These are phyloP conservation scores for Coecobrya sp. DNA, from an alignment of 2,888 invertebrate species.

Conservation along the genomic window DNA sequence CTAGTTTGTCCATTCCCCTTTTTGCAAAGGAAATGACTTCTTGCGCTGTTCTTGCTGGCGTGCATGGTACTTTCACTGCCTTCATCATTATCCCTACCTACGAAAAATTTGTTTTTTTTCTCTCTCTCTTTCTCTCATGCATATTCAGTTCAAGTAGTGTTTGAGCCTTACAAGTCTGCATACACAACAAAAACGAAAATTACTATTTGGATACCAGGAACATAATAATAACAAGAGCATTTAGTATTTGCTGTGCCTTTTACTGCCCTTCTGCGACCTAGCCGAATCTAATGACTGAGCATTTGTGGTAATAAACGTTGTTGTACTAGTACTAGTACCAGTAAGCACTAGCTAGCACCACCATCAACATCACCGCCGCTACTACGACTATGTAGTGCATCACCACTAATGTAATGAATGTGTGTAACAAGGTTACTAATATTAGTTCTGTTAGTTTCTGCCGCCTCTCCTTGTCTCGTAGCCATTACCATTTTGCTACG, in stretches of 20 bases:
- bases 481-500: constrained; percentile 60
- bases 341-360: background rate
- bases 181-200: constrained; percentile 16
- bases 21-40: constrained; percentile 14
- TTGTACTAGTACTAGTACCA: constrained; percentile 25
- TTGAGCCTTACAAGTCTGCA: background rate
- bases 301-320: constrained; percentile 75
- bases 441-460: constrained; percentile 27
- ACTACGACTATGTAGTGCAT: background rate
- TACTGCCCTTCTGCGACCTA: constrained; percentile 75
- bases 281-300: constrained; percentile 60
- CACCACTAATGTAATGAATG: constrained; percentile 58
- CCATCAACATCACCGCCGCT: background rate
- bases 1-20: background rate
- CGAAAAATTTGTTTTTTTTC: constrained; percentile 19
- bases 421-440: constrained; percentile 75
- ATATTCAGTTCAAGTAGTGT: constrained; percentile 13
- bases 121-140: constrained; percentile 13
- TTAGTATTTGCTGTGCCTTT: constrained; percentile 43
- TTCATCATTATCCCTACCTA: constrained; percentile 37
- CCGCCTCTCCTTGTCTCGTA: background rate
- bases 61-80: constrained; percentile 5
- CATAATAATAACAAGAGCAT: constrained; percentile 33
- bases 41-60: background rate
- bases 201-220: constrained; percentile 7